Base-by-base conservation (phyloP, 1,140 invertebrate species). In the Zaprionus lachaisei region DNA sequence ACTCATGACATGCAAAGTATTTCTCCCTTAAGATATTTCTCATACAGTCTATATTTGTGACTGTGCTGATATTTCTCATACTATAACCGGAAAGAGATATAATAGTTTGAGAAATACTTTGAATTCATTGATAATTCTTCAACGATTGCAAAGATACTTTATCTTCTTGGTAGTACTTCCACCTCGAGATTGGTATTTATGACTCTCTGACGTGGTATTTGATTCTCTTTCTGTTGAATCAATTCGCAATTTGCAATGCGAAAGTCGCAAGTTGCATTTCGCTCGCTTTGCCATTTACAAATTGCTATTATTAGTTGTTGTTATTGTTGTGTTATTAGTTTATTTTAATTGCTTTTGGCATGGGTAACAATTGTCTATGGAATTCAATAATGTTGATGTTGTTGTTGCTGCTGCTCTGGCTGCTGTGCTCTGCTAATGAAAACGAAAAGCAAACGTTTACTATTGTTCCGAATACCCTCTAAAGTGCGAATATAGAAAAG, bases 301-400 rank as follows among this genome's bases (percentile, higher is more conserved):
- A 74, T 86, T 57, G 83, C 69, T 80, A 86, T 86, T 80, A 83
- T 80, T 83, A 87, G 76, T 86, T 72, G 76, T 86, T 72, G 20
- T 51, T 51, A 22, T 51, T 65, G 14, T 26, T 44, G 41, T 38
- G 17, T 37, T 60, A 22, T 60, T 60, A 11, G n/a, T 58, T 69
- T 68, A 58, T 61, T 85, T 85, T 82, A 85, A 85, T 86, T 82
- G 83, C 76, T 68, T 61, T 64, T 70, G 75, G 83, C 82, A 86
- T 85, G 83, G 79, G 76, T 86, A 85, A 86, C 72, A 82, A 86
- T 79, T 82, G 79, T 54, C 61, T 41, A 60, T 62, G 81, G 64
- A 78, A 81, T 77, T 67, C 41, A 70, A 38, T 17, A 17, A 51
- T 47, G 44, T 60, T 72, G n/a, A 34, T 17, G 57, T 38, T 49